Evolutionary conservation across 2,113 vertebrate genomes (phyloP).

Genomic region (Orientallactaga bullata): DNA sequence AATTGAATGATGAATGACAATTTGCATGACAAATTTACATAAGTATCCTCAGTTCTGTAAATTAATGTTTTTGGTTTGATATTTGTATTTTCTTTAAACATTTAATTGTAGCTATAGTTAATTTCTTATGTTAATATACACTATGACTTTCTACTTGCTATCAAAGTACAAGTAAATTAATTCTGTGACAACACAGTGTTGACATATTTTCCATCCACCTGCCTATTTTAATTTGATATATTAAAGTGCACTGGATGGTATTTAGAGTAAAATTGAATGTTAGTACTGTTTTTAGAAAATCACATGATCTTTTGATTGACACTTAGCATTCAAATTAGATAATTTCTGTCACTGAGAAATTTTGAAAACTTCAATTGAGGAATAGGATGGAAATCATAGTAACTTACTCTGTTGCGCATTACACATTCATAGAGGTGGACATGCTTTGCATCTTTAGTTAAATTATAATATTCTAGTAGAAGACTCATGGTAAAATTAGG

Average conservation of each 20-base stretch:
- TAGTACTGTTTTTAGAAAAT: constrained; percentile 58
- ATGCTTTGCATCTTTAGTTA: neutral
- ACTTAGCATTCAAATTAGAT: constrained; percentile 13
- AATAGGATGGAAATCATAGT: constrained; percentile 15
- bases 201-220: neutral
- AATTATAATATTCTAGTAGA: neutral
- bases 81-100: constrained; percentile 54
- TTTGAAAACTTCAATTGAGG: neutral
- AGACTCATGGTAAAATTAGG: neutral
- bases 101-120: neutral
- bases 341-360: neutral
- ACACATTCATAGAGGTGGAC: neutral
- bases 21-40: neutral
- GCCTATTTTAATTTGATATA: neutral
- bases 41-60: neutral
- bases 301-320: neutral
- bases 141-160: constrained; percentile 21
- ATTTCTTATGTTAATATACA: constrained; percentile 44
- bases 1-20: neutral
- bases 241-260: neutral
- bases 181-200: constrained; percentile 14
- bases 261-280: constrained; percentile 50
- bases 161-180: constrained; percentile 52
- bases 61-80: neutral
- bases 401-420: neutral